phyloP scores from a whole-genome alignment of 2,113 vertebrate species.

The Pongo pygmaeus region DNA sequence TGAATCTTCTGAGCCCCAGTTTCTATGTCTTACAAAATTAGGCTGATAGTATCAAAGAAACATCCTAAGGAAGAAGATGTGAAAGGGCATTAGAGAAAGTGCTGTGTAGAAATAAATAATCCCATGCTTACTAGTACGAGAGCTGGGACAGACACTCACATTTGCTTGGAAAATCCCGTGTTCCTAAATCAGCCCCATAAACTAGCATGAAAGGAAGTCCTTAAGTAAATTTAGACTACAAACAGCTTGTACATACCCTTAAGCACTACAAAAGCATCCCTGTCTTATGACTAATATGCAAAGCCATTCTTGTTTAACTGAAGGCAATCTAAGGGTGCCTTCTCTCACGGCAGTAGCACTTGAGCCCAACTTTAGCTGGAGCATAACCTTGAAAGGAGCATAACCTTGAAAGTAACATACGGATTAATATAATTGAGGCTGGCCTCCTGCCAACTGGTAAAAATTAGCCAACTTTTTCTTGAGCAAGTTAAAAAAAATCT shows the following conservation, averaged over 20 bases:
- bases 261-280: background rate
- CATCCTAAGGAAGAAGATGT: background rate
- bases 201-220: background rate
- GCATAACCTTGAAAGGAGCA: background rate
- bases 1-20: background rate
- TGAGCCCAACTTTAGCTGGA: background rate
- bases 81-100: background rate
- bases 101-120: background rate
- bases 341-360: background rate
- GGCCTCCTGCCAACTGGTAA: background rate
- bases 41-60: background rate
- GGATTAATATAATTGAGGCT: background rate
- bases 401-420: background rate
- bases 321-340: background rate
- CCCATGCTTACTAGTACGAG: background rate
- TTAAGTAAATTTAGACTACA: background rate
- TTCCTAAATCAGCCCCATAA: background rate
- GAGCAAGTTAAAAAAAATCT: background rate
- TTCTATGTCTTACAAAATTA: conserved; percentile 29
- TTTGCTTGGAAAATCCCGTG: background rate
- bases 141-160: background rate
- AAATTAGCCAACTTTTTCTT: background rate
- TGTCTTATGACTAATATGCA: background rate
- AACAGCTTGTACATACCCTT: background rate
- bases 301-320: background rate